Evolutionary conservation across 2,888 invertebrate genomes (phyloP).

Genomic region (Drosophila anomalata): DNA sequence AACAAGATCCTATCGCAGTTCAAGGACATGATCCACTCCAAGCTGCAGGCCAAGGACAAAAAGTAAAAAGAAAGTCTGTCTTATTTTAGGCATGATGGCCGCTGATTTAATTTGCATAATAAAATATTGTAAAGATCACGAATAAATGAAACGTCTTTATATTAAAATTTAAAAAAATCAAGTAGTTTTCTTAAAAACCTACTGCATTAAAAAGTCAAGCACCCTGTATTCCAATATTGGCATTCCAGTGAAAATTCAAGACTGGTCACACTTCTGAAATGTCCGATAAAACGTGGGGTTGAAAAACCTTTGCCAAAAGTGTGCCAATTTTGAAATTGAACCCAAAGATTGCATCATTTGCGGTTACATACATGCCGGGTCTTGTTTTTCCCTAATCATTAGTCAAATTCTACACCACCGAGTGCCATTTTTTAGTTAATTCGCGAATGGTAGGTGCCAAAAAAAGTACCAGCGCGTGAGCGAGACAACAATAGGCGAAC

Average conservation of each 20-base stretch:
- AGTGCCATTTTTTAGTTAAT: slow-evolving; percentile 4
- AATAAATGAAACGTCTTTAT: neutral
- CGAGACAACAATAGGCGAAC: slow-evolving; percentile 53
- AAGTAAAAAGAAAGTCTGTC: slow-evolving; percentile 53
- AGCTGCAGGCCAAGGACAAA: slow-evolving; percentile 85
- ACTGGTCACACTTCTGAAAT: slow-evolving; percentile 29
- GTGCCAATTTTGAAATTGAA: slow-evolving; percentile 22
- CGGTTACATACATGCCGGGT: slow-evolving; percentile 12
- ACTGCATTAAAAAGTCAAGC: neutral
- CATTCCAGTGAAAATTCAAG: accelerated
- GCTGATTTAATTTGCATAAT: no score
- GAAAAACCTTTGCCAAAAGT: slow-evolving; percentile 27
- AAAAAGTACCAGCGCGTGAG: slow-evolving; percentile 25
- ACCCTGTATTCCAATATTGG: slow-evolving; percentile 1
- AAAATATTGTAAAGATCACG: neutral
- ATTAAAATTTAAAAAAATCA: no score
- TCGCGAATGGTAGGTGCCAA: slow-evolving; percentile 14
- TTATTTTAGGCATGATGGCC: neutral
- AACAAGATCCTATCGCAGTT: slow-evolving; percentile 98
- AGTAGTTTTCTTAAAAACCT: no score
- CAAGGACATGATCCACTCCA: slow-evolving; percentile 92
- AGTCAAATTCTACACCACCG: slow-evolving; percentile 3
- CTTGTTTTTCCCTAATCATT: slow-evolving; percentile 16
- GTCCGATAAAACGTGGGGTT: slow-evolving; percentile 37
- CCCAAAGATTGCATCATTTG: slow-evolving; percentile 27